These are phyloP conservation scores for Sympetrum striolatum DNA, from an alignment of 2,888 invertebrate genomes.

Conservation along the genomic window DNA sequence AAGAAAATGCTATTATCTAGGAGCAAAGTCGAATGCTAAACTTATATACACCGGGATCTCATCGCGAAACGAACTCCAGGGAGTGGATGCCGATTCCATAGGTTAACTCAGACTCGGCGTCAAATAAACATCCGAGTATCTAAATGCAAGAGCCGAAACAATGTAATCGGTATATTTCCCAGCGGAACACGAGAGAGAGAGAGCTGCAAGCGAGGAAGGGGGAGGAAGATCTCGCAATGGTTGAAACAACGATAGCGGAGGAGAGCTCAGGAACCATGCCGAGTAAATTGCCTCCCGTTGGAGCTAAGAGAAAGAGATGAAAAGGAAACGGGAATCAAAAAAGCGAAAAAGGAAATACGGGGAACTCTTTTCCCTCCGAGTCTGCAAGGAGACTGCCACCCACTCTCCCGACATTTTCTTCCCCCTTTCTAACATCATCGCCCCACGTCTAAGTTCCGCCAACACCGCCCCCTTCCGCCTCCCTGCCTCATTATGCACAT, in stretches of 20 bases:
- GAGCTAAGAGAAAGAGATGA: slow-evolving; percentile 4
- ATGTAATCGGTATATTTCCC: too few species aligned
- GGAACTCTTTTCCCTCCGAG: background rate
- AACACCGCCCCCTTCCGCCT: background rate
- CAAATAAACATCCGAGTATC: too few species aligned
- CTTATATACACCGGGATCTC: too few species aligned
- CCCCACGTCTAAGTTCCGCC: background rate
- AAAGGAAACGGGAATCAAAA: background rate
- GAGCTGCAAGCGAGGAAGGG: background rate
- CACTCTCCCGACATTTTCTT: background rate
- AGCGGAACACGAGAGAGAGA: background rate
- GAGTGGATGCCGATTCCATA: too few species aligned
- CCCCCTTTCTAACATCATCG: background rate
- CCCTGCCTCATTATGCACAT: background rate
- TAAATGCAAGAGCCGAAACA: too few species aligned
- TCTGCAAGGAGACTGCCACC: background rate
- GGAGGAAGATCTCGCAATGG: background rate
- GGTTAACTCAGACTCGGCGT: too few species aligned
- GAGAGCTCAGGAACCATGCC: background rate
- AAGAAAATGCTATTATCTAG: too few species aligned
- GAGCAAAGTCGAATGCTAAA: too few species aligned
- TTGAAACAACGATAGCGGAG: background rate
- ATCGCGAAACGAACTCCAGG: too few species aligned
- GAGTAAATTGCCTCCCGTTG: slow-evolving; percentile 26
- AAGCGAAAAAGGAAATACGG: background rate